Evolutionary conservation across 2,888 invertebrate genomes (phyloP), one percentile per base, ranked within the genome.

Genomic region (Taenaris catops): DNA sequence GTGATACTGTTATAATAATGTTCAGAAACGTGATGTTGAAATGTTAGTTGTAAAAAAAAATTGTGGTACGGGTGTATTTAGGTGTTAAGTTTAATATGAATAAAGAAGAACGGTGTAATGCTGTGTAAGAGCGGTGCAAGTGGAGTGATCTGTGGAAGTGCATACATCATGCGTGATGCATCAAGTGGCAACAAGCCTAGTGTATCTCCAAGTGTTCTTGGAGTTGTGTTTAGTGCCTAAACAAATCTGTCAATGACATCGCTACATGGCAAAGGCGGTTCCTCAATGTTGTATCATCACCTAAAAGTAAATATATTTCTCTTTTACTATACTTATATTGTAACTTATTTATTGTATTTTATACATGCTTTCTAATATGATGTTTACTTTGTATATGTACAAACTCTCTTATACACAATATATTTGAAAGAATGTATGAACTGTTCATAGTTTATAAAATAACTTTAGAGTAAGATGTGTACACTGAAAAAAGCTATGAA

Each of bases 21-120:
- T 63, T 79, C 38, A 34, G 19, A 33, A 34, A 34, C 10, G 81
- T 83, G 81, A 71, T 72, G 43, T 57, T 63, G 51, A 60, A 65
- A 67, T 71, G 67, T 72, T 74, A 73, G 62, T 65, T 65, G 55
- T 65, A 63, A 67, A 63, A 63, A 67, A 63, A 32, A 38, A 43
- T 44, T 74, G 83, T 80, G 81, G 70, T 70, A 67, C 61, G 68
- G 76, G 79, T 79, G 79, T 73, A 74, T 74, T 62, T 83, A 81
- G 81, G 74, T 80, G 79, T 56, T 64, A 38, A 44, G 60, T 71
- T 38, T 12, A 25, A 63, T 58, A 69, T 48, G 55, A 58, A 60
- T 64, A 63, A 70, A 64, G 63, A 66, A 68, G 68, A 68, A 67
- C 44, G 69, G 74, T 79, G 78, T 65, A 60, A 48, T 56, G 63